Percentiles rank a stretch among this genome's conserved stretches.
These are phyloP conservation scores for Meloidogyne floridensis DNA, from an alignment of 1,140 invertebrate species.

Conservation along the genomic window DNA sequence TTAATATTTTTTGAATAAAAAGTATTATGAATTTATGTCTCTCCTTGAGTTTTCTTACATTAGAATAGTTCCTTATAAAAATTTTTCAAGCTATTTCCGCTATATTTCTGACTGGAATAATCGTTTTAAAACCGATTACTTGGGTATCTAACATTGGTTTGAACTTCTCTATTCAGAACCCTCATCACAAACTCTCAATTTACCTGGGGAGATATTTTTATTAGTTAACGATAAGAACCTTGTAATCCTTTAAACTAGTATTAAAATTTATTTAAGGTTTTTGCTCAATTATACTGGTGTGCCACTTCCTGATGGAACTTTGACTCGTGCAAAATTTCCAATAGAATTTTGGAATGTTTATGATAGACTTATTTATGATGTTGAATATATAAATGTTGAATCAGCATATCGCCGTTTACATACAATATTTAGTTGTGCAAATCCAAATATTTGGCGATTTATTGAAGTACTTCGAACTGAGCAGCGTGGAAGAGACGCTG, in stretches of 20 bases:
- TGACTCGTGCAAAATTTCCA: constrained; percentile 11
- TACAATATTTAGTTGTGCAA: constrained; percentile 23
- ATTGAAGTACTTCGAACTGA: constrained; percentile 42
- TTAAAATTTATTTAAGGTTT: constrained; percentile 13
- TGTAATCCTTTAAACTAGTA: not conserved
- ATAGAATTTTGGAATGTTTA: constrained; percentile 39
- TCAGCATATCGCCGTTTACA: constrained; percentile 44
- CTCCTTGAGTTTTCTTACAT: no score
- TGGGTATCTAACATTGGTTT: no score
- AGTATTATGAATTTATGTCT: no score
- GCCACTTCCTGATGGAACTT: constrained; percentile 4
- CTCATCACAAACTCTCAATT: no score
- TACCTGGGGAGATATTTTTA: no score
- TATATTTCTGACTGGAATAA: no score
- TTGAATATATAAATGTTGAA: constrained; percentile 47
- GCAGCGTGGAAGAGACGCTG: constrained; percentile 39
- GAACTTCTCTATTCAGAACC: no score
- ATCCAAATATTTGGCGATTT: constrained; percentile 48
- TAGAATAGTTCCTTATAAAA: no score
- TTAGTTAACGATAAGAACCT: not conserved
- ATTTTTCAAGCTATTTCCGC: no score
- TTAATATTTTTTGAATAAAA: not conserved
- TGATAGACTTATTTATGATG: constrained; percentile 32
- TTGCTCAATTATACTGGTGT: constrained; percentile 17
- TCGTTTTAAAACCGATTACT: no score